Evolutionary conservation across 2,888 invertebrate species (phyloP).

Genomic region (Amiota mariae): DNA sequence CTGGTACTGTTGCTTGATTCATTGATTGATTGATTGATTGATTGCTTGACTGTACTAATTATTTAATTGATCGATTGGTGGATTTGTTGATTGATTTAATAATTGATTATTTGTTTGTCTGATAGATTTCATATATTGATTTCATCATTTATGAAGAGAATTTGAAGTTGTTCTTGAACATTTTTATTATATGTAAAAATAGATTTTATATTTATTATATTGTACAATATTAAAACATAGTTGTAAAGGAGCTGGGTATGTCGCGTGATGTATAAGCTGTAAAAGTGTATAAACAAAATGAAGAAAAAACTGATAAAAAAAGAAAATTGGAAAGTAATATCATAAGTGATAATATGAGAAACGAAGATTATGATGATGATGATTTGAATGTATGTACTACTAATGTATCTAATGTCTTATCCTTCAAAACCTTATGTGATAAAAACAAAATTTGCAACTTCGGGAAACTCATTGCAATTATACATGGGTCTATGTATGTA

Average conservation of each 20-base stretch:
- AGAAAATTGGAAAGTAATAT: neutral
- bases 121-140: slow-evolving; percentile 41
- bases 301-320: slow-evolving; percentile 44
- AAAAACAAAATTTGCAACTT: neutral
- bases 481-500: no score
- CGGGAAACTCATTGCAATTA: no score
- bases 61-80: slow-evolving; percentile 14
- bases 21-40: slow-evolving; percentile 7
- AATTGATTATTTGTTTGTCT: slow-evolving; percentile 34
- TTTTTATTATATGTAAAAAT: neutral
- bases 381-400: no score
- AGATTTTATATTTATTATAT: neutral
- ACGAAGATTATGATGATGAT: no score
- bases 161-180: neutral
- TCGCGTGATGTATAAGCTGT: slow-evolving; percentile 72
- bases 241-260: slow-evolving; percentile 70
- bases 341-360: no score
- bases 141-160: neutral
- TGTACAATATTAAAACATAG: slow-evolving; percentile 58
- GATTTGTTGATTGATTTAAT: slow-evolving; percentile 3
- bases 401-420: no score
- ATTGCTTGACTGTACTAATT: slow-evolving; percentile 5
- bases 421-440: neutral
- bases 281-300: slow-evolving; percentile 64
- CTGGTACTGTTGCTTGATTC: neutral